These are phyloP conservation scores for Trissolcus japonicus DNA, from an alignment of 2,888 invertebrate species.

Conservation along the genomic window DNA sequence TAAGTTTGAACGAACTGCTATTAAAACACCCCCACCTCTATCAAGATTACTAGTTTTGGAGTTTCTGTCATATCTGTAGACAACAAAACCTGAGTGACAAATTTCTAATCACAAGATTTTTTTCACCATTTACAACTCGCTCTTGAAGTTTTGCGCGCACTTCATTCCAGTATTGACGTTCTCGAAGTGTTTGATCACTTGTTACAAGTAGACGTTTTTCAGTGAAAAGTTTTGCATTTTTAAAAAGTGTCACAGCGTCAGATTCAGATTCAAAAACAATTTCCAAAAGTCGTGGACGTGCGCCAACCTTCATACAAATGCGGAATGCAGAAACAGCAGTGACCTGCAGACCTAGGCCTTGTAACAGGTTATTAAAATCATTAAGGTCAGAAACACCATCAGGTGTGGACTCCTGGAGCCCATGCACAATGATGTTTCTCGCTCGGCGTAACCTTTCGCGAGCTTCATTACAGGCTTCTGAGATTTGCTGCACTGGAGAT, in stretches of 20 bases:
- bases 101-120: neutral
- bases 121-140: no score
- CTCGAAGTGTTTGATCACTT: no score
- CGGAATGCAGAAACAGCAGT: no score
- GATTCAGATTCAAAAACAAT: no score
- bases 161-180: no score
- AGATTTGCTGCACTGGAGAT: neutral
- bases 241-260: no score
- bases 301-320: no score
- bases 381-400: neutral
- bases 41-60: neutral
- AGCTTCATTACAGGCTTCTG: neutral
- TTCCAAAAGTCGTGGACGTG: no score
- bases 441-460: neutral
- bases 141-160: no score
- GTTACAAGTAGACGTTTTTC: no score
- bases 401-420: neutral
- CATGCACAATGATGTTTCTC: neutral
- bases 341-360: neutral
- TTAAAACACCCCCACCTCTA: neutral
- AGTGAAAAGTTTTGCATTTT: no score
- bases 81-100: neutral
- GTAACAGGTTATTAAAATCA: neutral
- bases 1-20: slow-evolving; percentile 1
- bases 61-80: neutral